Conservation (phyloP, 2,797 vertebrate species). For the Meriones psammophilus region DNA sequence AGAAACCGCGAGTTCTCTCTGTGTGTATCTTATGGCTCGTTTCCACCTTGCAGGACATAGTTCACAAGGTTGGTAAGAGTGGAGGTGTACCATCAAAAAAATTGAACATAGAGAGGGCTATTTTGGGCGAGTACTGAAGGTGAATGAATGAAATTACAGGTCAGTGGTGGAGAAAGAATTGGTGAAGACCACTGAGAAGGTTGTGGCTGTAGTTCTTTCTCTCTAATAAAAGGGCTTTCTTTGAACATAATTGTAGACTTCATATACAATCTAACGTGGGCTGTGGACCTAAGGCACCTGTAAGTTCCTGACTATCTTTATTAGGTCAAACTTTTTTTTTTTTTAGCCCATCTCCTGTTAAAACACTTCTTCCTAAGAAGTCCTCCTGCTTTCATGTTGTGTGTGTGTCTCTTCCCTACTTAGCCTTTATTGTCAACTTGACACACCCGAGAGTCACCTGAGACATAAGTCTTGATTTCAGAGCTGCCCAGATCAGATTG, state of each 20-base stretch:
- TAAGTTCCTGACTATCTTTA: not conserved
- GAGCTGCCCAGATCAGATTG: not conserved
- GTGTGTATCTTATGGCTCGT: not conserved
- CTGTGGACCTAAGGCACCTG: not conserved
- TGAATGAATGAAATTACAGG: not conserved
- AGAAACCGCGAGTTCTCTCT: not conserved
- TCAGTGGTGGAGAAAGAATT: not conserved
- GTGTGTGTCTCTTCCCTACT: not conserved
- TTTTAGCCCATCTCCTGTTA: not conserved
- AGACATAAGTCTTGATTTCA: not conserved
- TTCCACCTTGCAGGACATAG: not conserved
- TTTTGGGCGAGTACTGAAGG: not conserved
- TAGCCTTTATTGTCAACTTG: not conserved
- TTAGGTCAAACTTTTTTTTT: not conserved
- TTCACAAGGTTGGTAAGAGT: slow-evolving; percentile 35
- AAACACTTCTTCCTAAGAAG: not conserved
- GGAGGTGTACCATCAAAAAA: not conserved
- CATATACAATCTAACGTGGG: not conserved
- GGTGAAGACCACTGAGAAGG: not conserved
- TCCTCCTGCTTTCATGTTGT: not conserved
- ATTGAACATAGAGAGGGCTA: not conserved
- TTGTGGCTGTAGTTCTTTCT: not conserved
- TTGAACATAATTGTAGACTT: slow-evolving; percentile 12
- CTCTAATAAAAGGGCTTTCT: slow-evolving; percentile 28
- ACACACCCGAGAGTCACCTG: not conserved